Evolutionary conservation across 2,888 invertebrate species (phyloP).

Genomic region (Synanthedon tipuliformis): DNA sequence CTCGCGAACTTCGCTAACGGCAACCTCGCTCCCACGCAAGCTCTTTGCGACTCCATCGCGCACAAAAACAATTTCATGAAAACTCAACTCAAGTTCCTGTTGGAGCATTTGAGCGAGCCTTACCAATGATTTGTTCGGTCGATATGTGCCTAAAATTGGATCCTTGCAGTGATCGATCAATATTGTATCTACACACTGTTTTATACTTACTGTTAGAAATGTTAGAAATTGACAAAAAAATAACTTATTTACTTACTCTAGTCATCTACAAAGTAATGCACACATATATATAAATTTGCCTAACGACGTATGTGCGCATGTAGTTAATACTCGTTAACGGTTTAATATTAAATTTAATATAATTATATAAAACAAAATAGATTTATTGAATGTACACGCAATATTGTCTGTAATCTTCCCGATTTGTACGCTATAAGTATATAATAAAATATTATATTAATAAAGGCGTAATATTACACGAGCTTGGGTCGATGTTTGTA

Average conservation of each 20-base stretch:
- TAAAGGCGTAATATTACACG: conserved; percentile 5
- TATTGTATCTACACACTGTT: conserved; percentile 46
- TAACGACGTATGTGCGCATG: conserved; percentile 47
- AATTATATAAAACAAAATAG: conserved; percentile 22
- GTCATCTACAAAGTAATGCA: conserved; percentile 65
- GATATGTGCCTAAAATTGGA: conserved; percentile 60
- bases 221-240: conserved; percentile 29
- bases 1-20: background rate
- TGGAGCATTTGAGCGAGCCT: conserved; percentile 75
- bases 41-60: conserved; percentile 62
- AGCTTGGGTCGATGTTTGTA: conserved; percentile 19
- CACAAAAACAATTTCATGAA: conserved; percentile 63
- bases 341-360: background rate
- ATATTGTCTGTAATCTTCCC: conserved; percentile 34
- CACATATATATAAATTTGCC: conserved; percentile 46
- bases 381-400: conserved; percentile 37
- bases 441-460: conserved; percentile 9
- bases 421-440: conserved; percentile 36
- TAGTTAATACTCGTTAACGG: conserved; percentile 51
- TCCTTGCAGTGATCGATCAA: conserved; percentile 70
- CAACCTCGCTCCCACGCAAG: conserved; percentile 48
- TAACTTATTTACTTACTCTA: conserved; percentile 64
- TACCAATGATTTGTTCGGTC: conserved; percentile 69
- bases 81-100: conserved; percentile 70
- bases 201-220: no score